Percentiles rank a stretch among this genome's conserved stretches.
Evolutionary conservation across 2,797 vertebrate species (phyloP).

Genomic region (Botia kubotai): DNA sequence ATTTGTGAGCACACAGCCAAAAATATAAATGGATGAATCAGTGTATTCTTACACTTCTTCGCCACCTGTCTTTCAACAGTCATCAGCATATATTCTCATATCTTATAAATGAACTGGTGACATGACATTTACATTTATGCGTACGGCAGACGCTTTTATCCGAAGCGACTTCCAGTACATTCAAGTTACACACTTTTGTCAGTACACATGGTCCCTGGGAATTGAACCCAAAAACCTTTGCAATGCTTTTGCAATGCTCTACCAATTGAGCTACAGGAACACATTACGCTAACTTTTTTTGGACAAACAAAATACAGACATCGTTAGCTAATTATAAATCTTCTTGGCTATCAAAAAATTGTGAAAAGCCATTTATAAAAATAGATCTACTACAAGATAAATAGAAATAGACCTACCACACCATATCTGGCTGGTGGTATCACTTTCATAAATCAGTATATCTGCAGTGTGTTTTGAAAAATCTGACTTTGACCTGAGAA

Average conservation of each 20-base stretch:
- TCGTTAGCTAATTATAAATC: not conserved
- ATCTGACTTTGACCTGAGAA: no score
- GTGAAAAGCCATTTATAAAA: not conserved
- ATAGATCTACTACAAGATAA: not conserved
- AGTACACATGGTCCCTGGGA: no score
- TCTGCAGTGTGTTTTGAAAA: no score
- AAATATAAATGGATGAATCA: conserved; percentile 51
- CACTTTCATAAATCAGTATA: not conserved
- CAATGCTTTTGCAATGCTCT: no score
- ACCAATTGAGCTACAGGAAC: no score
- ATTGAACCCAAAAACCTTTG: no score
- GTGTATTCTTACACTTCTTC: conserved; percentile 35
- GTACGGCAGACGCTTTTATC: no score
- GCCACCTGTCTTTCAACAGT: conserved; percentile 27
- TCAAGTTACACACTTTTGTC: no score
- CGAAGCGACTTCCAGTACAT: no score
- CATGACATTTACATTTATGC: no score
- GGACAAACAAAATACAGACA: not conserved
- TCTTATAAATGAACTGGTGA: not conserved
- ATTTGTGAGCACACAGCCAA: conserved; percentile 33
- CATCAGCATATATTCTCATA: not conserved
- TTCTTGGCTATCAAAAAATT: not conserved
- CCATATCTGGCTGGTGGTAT: not conserved
- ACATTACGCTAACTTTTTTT: not conserved
- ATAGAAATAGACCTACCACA: not conserved